Evolutionary conservation across 2,113 vertebrate species (phyloP), one percentile per base, ranked within the genome.

Genomic region (Solea solea): DNA sequence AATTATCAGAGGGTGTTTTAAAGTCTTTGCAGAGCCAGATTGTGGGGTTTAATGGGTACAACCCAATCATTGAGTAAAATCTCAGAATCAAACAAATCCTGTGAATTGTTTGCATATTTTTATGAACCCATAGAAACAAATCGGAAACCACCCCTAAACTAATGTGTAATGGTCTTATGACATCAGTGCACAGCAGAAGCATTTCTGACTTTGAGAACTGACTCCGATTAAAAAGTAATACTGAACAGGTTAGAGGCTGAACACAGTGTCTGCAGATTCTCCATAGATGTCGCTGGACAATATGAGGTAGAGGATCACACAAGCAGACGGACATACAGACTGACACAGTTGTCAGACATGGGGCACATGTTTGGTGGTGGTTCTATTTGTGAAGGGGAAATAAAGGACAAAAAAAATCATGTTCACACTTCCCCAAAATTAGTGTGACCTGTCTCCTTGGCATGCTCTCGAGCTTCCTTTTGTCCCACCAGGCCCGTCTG

Each of bases 401-500:
- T 50, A 40, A 42, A 16, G 27, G 25, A 48, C 58, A 44, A 48
- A 76, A 76, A 11, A 16, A 28, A 79, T 63, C 44, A 74, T 46
- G 21, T 64, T 97, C 92, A 99, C 88, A 99, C 96, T 88, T 99
- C 98, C 11, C 98, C 98, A 1, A 99, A 98, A 81, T 96, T 99
- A 90, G 97, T 94, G 84, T 99, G 98, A 49, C 97, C 97, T 0
- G 97, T 98, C 84, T 98, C 96, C 95, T 93, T 97, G 90, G 98
- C 98, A 2, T 99, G 98, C 25, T 98, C 95, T 9, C 97, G 94
- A 28, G 98, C 97, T 84, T 99, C 96, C 41, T 91, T 93, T 83
- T 99, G 97, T 78, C 98, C 98, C 8, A 95, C 97, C 40, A 99
- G 93, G 78, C 97, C 97, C 44, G 94, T 97, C 90, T 99, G 96